Evolutionary conservation across 2,113 vertebrate species (phyloP), one percentile per base, ranked within the genome.

Genomic region (Maccullochella peelii): DNA sequence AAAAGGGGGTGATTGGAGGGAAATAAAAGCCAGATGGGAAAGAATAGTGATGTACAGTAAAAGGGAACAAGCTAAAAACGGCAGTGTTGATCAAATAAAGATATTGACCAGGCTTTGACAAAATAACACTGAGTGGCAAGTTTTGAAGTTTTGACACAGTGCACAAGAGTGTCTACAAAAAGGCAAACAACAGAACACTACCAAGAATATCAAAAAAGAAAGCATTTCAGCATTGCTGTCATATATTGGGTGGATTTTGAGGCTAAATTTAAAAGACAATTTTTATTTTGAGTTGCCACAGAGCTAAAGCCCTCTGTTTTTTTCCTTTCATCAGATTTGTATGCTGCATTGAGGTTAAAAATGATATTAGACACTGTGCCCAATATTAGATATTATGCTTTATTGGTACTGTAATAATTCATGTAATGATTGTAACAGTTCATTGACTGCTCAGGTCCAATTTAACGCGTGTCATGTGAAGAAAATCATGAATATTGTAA

Each of bases 401-500:
- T 25, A 50, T 14, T n/a, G 30, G 52, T 44, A 23, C 14, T 30
- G 10, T 67, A 52, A 62, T 54, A 25, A 54, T n/a, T n/a, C n/a
- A n/a, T n/a, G n/a, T n/a, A n/a, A n/a, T n/a, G n/a, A n/a, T n/a
- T n/a, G n/a, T n/a, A n/a, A n/a, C n/a, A 16, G 59, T 81, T 61
- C 11, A 78, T 40, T 66, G 47, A 55, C 74, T 57, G 27, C 38
- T 23, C 9, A 77, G 27, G 20, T 78, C 54, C 47, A 63, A 55
- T 68, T 69, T 27, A 38, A 44, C 55, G 21, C 9, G 21, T 27
- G 9, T 27, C 36, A 61, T 47, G n/a, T 2, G 3, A 69, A 47
- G 23, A 55, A 59, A 77, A 72, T 42, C 6, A 18, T 67, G 1
- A 47, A 73, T 44, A 50, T 67, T 33, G 4, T 59, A 25, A 30